These are phyloP conservation scores for Anabas testudineus DNA, from an alignment of 2,797 vertebrate genomes.

Conservation along the genomic window DNA sequence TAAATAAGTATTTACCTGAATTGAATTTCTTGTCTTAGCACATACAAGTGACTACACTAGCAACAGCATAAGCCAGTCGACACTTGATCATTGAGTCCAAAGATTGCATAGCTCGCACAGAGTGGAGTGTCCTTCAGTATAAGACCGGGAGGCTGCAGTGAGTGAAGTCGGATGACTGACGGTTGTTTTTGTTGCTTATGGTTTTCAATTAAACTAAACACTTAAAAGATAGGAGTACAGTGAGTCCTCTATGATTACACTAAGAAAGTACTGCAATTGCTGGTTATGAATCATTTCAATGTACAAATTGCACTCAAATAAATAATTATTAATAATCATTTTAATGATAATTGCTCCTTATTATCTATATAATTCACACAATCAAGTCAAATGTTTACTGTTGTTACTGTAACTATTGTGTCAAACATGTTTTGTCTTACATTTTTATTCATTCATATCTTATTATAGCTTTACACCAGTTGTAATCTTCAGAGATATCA, in stretches of 20 bases:
- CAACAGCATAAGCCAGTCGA: constrained; percentile 20
- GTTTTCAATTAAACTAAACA: constrained; percentile 3
- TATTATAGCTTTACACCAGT: too few relatives aligned
- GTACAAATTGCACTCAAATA: not conserved
- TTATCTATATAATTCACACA: too few relatives aligned
- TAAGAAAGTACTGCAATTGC: not conserved
- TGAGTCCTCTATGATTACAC: too few relatives aligned
- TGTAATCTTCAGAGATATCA: too few relatives aligned
- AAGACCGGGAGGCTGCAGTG: not conserved
- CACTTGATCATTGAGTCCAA: constrained; percentile 25
- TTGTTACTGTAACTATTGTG: too few relatives aligned
- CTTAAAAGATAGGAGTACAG: too few relatives aligned
- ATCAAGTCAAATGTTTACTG: too few relatives aligned
- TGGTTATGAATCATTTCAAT: not conserved
- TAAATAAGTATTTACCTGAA: constrained; percentile 51
- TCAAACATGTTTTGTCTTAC: too few relatives aligned
- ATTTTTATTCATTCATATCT: too few relatives aligned
- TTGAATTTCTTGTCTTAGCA: constrained; percentile 36
- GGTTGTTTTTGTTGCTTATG: not conserved
- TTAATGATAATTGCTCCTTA: too few relatives aligned
- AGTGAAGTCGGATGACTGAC: not conserved
- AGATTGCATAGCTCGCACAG: not conserved
- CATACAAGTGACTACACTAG: constrained; percentile 10
- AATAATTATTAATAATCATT: too few relatives aligned
- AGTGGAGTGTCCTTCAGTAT: not conserved